phyloP scores from a whole-genome alignment of 2,797 vertebrate genomes.

The Acridotheres tristis region DNA sequence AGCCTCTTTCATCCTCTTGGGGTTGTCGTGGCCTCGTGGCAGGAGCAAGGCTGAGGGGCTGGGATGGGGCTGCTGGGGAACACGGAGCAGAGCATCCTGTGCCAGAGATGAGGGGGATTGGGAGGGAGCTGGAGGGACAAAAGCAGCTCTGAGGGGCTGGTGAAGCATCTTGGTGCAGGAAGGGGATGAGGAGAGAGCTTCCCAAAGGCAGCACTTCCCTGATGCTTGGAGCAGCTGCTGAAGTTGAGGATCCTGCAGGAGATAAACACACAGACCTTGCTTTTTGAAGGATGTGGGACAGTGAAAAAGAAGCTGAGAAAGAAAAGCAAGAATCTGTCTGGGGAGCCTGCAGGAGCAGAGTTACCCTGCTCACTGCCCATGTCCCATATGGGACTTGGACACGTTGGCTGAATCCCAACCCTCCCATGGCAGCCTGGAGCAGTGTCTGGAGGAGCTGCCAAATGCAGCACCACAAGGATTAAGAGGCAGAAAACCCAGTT shows the following conservation, averaged over 20 bases:
- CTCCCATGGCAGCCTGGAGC: background rate
- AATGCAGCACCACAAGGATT: background rate
- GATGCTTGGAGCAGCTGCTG: background rate
- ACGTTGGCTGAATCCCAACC: background rate
- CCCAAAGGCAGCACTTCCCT: background rate
- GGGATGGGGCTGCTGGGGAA: background rate
- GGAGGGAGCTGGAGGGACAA: background rate
- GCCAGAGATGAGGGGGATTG: background rate
- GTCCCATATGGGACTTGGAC: background rate
- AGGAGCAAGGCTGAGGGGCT: background rate
- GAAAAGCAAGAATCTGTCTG: background rate
- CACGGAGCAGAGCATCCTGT: rapidly evolving
- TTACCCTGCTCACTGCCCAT: background rate
- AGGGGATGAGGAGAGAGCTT: background rate
- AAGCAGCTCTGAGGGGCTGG: background rate
- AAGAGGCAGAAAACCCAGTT: background rate
- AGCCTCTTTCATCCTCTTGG: background rate
- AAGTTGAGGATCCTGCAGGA: background rate
- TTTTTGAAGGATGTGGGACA: background rate
- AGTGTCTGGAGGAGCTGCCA: background rate
- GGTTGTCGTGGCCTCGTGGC: rapidly evolving
- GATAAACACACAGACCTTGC: background rate
- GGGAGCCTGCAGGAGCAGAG: background rate
- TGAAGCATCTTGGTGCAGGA: background rate
- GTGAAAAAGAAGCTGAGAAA: background rate